Percentiles rank a stretch among this genome's conserved stretches.
Conservation (phyloP, 2,797 vertebrate genomes). For the Oryzias dopingdopingensis region DNA sequence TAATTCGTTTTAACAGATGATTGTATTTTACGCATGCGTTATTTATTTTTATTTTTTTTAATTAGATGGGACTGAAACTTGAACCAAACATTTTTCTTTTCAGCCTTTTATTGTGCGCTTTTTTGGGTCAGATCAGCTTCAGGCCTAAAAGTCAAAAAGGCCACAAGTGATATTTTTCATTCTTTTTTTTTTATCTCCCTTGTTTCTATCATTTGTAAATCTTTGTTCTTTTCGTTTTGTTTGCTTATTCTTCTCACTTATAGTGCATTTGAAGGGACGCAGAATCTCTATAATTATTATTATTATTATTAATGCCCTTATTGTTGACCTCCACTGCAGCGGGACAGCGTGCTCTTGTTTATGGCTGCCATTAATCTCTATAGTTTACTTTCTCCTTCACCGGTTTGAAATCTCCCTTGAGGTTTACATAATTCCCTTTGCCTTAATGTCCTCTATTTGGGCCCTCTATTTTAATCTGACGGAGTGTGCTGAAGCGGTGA, state of each 20-base stretch:
- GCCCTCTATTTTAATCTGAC: constrained; percentile 79
- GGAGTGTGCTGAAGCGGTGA: constrained; percentile 74
- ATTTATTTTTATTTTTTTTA: no score
- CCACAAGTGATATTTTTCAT: background rate
- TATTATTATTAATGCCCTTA: constrained; percentile 40
- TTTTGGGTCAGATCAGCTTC: background rate
- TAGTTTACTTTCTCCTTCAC: constrained; percentile 77
- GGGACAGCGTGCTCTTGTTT: constrained; percentile 68
- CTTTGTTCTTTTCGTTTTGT: background rate
- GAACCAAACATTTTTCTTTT: background rate
- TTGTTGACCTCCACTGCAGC: constrained; percentile 60
- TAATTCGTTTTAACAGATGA: no score
- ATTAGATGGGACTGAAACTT: no score
- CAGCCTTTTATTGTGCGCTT: background rate
- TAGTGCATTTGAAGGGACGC: constrained; percentile 3
- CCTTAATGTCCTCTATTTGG: constrained; percentile 78
- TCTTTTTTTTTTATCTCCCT: background rate
- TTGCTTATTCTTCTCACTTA: background rate
- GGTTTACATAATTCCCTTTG: constrained; percentile 78
- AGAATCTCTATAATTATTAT: constrained; percentile 21
- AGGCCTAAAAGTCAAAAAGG: constrained; percentile 15
- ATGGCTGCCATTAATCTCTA: constrained; percentile 80
- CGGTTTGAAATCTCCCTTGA: constrained; percentile 77
- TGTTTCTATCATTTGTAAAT: background rate
- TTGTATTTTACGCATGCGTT: no score